Conservation (phyloP, 1,140 invertebrate species). For the Notospermus geniculatus region DNA sequence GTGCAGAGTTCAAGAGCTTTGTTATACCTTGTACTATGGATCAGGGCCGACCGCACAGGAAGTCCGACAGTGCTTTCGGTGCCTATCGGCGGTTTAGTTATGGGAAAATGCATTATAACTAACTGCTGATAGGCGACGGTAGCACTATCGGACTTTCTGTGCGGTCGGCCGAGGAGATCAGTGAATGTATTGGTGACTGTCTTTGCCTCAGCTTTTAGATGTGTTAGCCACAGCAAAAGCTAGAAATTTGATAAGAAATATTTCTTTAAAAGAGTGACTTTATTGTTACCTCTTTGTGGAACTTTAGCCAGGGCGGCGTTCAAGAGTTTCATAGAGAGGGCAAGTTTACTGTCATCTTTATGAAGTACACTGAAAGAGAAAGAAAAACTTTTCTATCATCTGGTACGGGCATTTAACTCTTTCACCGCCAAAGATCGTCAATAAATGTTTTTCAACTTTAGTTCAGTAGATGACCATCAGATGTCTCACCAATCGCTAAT, state of each 20-base stretch:
- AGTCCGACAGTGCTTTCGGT: no score
- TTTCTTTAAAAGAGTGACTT: neutral
- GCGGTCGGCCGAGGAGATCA: neutral
- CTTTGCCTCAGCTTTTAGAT: neutral
- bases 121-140: no score
- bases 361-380: conserved; percentile 2
- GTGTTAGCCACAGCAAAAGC: neutral
- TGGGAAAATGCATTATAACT: no score
- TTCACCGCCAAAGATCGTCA: no score
- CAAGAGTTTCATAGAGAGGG: neutral
- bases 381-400: neutral
- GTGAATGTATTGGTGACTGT: neutral
- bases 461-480: no score
- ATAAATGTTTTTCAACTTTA: no score
- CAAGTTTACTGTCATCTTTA: neutral
- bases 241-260: neutral
- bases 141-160: no score
- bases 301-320: neutral
- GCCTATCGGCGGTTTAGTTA: neutral
- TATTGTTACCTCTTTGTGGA: conserved; percentile 1
- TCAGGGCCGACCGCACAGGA: no score
- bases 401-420: no score
- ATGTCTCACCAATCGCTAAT: no score
- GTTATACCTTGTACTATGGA: no score
- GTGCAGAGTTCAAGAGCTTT: neutral